Percentiles rank a stretch among this genome's conserved stretches.
These are phyloP conservation scores for Invenusta paracnida DNA, from an alignment of 2,888 invertebrate species.

Conservation along the genomic window DNA sequence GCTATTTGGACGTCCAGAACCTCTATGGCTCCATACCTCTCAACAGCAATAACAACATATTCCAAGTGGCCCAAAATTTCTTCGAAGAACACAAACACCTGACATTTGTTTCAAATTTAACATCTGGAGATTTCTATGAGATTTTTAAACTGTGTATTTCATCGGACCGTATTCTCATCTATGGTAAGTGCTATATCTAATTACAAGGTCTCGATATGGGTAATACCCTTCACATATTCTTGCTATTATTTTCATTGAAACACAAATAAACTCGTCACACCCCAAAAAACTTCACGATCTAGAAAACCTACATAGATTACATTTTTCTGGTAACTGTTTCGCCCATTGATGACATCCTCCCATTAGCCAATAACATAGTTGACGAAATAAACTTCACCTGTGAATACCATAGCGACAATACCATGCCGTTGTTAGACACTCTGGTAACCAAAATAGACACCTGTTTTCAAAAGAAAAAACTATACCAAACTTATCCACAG, in stretches of 20 bases:
- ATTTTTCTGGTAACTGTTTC: background rate
- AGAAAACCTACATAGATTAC: background rate
- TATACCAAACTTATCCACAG: conserved; percentile 3
- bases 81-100: background rate
- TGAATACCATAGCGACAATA: background rate
- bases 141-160: background rate
- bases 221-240: background rate
- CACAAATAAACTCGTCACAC: background rate
- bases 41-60: background rate
- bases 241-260: background rate
- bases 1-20: too few relatives aligned
- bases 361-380: background rate
- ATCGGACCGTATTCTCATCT: background rate
- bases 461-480: background rate
- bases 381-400: background rate
- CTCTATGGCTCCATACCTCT: background rate
- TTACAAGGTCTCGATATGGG: background rate
- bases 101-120: background rate
- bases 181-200: background rate
- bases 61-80: background rate
- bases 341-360: background rate
- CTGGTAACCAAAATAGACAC: background rate
- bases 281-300: background rate
- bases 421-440: background rate
- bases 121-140: background rate